A percentile compares a stretch with the other conserved stretches of the same genome.
Evolutionary conservation across 2,797 vertebrate species (phyloP).

Genomic region (Phalanger gymnotis): DNA sequence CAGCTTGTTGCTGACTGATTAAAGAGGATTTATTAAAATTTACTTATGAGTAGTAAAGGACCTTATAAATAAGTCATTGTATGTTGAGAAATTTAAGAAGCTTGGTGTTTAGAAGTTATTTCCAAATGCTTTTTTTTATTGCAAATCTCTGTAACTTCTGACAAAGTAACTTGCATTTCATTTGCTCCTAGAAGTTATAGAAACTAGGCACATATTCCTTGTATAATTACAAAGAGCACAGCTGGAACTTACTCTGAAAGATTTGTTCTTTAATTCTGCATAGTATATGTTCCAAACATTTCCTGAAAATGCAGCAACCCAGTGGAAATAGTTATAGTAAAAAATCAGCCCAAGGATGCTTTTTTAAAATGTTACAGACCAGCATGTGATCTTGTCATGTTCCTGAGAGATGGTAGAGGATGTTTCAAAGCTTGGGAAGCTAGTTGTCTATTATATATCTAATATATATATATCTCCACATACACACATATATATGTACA

Average conservation of each 20-base stretch:
- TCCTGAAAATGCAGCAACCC: not conserved
- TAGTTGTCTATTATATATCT: not conserved
- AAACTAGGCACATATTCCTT: not conserved
- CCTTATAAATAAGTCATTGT: constrained; percentile 73
- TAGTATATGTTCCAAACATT: not conserved
- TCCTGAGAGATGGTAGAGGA: not conserved
- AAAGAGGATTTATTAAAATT: constrained; percentile 70
- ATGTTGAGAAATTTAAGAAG: constrained; percentile 65
- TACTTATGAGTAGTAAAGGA: constrained; percentile 55
- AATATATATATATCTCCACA: no score
- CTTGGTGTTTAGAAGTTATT: constrained; percentile 56
- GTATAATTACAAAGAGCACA: constrained; percentile 15
- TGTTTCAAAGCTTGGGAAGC: not conserved
- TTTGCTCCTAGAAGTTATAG: constrained; percentile 29
- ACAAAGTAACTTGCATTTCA: constrained; percentile 36
- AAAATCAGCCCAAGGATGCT: not conserved
- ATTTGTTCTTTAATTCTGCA: not conserved
- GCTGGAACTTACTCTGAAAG: constrained; percentile 15
- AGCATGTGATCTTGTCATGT: not conserved
- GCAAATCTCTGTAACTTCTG: constrained; percentile 28
- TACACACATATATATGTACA: no score
- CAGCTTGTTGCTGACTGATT: constrained; percentile 73
- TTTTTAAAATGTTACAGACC: not conserved
- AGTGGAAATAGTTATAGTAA: not conserved
- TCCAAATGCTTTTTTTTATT: constrained; percentile 53